phyloP scores from a whole-genome alignment of 2,797 vertebrate genomes.

The Rhinichthys osculus region DNA sequence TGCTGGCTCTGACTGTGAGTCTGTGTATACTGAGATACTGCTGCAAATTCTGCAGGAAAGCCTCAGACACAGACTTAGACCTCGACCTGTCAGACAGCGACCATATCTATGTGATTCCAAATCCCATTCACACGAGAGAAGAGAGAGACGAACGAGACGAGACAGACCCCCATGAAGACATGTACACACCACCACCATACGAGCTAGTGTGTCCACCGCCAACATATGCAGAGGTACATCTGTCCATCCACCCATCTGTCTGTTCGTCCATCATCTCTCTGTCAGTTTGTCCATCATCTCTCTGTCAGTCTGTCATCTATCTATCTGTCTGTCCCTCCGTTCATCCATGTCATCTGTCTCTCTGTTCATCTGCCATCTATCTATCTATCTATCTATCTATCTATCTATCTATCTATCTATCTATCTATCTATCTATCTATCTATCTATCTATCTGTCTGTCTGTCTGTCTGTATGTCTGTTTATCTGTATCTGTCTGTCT shows the following conservation, averaged over 20 bases:
- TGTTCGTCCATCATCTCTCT: fast-evolving
- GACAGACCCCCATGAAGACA: background rate
- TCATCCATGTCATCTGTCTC: background rate
- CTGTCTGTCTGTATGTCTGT: too few relatives aligned
- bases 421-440: too few relatives aligned
- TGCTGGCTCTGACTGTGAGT: constrained; percentile 10
- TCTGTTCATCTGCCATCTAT: background rate
- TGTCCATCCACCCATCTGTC: background rate
- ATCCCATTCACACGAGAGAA: constrained; percentile 27
- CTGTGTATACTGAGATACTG: constrained; percentile 31
- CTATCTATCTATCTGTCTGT: too few relatives aligned
- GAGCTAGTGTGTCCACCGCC: constrained; percentile 69
- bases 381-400: too few relatives aligned
- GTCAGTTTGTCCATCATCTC: background rate
- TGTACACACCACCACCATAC: constrained; percentile 59
- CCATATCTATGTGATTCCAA: constrained; percentile 52
- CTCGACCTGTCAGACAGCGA: background rate
- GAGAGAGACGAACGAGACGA: background rate
- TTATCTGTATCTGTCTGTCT: too few relatives aligned
- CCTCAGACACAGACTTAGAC: background rate
- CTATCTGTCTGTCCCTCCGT: background rate
- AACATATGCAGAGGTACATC: constrained; percentile 71
- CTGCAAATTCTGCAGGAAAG: constrained; percentile 23
- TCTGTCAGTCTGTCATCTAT: background rate
- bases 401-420: too few relatives aligned